phyloP scores from a whole-genome alignment of 2,797 vertebrate genomes.

The Acanthiza pusilla region DNA sequence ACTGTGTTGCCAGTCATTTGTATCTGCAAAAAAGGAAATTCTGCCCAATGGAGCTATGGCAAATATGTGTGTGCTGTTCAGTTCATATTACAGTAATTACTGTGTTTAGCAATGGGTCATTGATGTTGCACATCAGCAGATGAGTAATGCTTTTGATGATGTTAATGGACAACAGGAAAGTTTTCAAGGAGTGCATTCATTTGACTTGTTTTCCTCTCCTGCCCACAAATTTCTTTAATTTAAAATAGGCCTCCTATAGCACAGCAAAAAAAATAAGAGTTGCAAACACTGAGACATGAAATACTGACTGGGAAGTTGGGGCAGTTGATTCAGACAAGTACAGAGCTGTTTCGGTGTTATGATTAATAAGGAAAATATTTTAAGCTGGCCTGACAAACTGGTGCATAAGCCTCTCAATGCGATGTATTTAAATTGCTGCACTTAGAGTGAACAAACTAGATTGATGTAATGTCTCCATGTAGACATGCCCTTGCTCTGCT shows the following conservation, averaged over 20 bases:
- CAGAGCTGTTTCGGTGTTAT: constrained; percentile 7
- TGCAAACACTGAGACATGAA: not conserved
- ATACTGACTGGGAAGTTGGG: not conserved
- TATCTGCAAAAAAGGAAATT: not conserved
- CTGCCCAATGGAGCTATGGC: not conserved
- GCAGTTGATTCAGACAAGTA: not conserved
- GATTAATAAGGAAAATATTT: constrained; percentile 35
- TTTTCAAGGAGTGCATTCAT: not conserved
- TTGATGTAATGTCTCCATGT: not conserved
- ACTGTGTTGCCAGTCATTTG: not conserved
- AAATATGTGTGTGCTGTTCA: not conserved
- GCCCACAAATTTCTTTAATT: not conserved
- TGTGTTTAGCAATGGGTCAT: not conserved
- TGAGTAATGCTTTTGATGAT: not conserved
- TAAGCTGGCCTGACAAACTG: not conserved
- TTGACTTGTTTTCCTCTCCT: not conserved
- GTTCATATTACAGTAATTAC: not conserved
- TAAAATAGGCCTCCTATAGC: not conserved
- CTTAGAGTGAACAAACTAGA: constrained; percentile 21
- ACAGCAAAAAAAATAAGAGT: not conserved
- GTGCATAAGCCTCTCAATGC: not conserved
- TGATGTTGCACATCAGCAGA: not conserved
- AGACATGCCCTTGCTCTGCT: constrained; percentile 33
- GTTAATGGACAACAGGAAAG: not conserved
- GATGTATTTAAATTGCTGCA: constrained; percentile 11